phyloP scores from a whole-genome alignment of 2,797 vertebrate genomes.

The Parauchenoglanis punctatus region DNA sequence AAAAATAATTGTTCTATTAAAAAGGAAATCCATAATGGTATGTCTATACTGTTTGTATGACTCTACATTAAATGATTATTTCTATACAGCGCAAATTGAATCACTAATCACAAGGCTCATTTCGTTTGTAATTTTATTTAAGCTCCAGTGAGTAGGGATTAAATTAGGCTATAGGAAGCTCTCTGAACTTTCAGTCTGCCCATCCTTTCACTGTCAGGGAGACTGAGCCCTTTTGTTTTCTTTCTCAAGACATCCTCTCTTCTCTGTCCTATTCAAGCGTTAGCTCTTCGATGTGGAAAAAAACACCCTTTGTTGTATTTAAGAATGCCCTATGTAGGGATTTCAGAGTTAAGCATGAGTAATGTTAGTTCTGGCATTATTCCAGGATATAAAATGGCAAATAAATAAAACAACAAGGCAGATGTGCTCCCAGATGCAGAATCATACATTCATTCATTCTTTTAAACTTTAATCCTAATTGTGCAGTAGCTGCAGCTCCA shows the following conservation, averaged over 20 bases:
- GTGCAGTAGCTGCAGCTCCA: conserved; percentile 14
- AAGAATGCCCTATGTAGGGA: neutral
- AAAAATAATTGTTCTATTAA: neutral
- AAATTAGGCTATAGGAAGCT: neutral
- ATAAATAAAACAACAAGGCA: neutral
- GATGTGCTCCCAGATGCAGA: neutral
- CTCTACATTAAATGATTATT: neutral
- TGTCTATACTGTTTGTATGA: neutral
- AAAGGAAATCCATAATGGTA: neutral
- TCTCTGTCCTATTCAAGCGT: conserved; percentile 33
- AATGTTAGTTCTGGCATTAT: neutral
- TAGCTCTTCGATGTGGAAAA: conserved; percentile 20
- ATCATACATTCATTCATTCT: neutral
- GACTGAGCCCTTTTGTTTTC: conserved; percentile 29
- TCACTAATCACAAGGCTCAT: neutral
- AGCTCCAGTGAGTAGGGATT: conserved; percentile 7
- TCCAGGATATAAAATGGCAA: neutral
- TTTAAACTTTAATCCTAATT: neutral
- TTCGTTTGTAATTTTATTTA: neutral
- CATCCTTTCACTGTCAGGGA: conserved; percentile 12
- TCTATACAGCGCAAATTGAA: neutral
- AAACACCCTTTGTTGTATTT: conserved; percentile 15
- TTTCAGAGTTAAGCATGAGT: conserved; percentile 3
- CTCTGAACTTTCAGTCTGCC: neutral
- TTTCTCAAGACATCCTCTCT: conserved; percentile 34